A percentile compares a stretch with the other conserved stretches of the same genome.
Conservation (phyloP, 2,113 vertebrate genomes). For the Tenrec ecaudatus region DNA sequence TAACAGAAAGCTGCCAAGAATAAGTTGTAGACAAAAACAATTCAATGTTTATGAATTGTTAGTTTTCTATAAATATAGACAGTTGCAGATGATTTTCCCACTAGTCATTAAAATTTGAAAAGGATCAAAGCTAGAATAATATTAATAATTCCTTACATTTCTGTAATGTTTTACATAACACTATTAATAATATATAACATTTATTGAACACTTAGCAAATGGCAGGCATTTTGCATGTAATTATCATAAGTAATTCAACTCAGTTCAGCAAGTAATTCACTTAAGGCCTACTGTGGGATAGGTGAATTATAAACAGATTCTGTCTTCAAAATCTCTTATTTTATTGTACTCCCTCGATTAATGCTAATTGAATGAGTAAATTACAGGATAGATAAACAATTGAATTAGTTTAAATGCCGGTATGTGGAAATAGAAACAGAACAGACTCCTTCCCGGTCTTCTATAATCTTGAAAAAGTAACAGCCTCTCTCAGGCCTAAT, state of each 20-base stretch:
- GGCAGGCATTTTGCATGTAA: constrained; percentile 65
- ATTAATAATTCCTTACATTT: constrained; percentile 72
- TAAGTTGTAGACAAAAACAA: constrained; percentile 74
- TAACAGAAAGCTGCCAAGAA: constrained; percentile 70
- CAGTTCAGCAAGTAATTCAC: constrained; percentile 48
- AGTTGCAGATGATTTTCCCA: constrained; percentile 70
- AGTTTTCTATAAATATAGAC: constrained; percentile 78
- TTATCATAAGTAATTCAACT: constrained; percentile 58
- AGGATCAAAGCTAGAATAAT: constrained; percentile 74
- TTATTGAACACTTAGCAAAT: constrained; percentile 72
- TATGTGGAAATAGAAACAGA: neutral
- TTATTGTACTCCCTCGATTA: constrained; percentile 7
- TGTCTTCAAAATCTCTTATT: constrained; percentile 58
- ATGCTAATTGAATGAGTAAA: constrained; percentile 47
- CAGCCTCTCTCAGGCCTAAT: neutral
- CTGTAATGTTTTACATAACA: constrained; percentile 67
- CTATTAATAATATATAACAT: constrained; percentile 76
- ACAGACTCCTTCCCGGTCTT: neutral
- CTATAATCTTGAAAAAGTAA: constrained; percentile 33
- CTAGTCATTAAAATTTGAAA: constrained; percentile 79
- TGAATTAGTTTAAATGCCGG: constrained; percentile 11
- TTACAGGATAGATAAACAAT: neutral
- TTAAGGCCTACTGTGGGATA: constrained; percentile 74
- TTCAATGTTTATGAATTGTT: constrained; percentile 79
- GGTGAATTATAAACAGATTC: constrained; percentile 54